These are phyloP conservation scores for Coregonus ussuriensis DNA, from an alignment of 2,797 vertebrate species.

Conservation along the genomic window DNA sequence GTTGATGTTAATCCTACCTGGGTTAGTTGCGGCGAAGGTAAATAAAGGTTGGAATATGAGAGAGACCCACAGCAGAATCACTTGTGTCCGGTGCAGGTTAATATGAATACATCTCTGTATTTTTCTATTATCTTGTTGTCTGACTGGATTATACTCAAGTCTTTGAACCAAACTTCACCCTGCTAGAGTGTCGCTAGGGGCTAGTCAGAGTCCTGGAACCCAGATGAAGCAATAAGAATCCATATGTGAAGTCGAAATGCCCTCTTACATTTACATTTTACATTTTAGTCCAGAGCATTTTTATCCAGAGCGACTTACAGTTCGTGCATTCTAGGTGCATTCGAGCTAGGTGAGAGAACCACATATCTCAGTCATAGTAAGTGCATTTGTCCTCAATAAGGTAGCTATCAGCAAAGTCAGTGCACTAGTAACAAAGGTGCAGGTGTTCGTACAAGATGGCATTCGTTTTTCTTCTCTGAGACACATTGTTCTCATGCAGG, in stretches of 20 bases:
- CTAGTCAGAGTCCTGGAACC: background rate
- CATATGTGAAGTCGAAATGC: too few species aligned
- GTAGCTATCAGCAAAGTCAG: too few species aligned
- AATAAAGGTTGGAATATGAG: constrained; percentile 2
- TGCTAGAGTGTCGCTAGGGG: background rate
- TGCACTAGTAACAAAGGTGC: too few species aligned
- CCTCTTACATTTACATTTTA: too few species aligned
- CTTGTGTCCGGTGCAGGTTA: background rate
- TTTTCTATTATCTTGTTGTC: background rate
- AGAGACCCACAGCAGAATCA: constrained; percentile 11
- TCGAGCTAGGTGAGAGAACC: too few species aligned
- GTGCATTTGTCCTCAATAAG: too few species aligned
- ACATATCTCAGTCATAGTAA: too few species aligned
- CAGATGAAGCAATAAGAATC: background rate
- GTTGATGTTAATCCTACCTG: constrained; percentile 46
- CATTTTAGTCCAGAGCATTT: too few species aligned
- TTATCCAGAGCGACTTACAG: too few species aligned
- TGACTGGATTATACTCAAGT: constrained; percentile 16
- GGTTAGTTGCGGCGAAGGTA: constrained; percentile 17
- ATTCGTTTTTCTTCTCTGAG: constrained; percentile 3
- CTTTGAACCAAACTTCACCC: background rate
- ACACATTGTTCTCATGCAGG: constrained; percentile 44
- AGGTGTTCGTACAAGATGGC: background rate
- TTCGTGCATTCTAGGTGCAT: too few species aligned
- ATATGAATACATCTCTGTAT: background rate